Base-by-base conservation (phyloP, 92 coral and sea anemone genomes). In the Chrysogorgia sp. region DNA sequence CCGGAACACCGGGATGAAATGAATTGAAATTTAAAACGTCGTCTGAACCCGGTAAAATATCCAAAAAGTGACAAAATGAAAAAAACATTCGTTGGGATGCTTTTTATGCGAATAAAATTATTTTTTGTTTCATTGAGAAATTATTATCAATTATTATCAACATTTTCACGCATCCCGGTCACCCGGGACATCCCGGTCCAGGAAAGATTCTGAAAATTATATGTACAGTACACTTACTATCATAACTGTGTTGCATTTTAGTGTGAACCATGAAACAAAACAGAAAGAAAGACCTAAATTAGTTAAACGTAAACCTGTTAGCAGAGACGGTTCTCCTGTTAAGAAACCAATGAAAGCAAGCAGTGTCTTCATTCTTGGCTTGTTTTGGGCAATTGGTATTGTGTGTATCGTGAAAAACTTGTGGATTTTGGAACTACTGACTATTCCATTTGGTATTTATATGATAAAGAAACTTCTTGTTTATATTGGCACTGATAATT, bases 371-470 rank as follows among this genome's bases (percentile, higher is more conserved):
- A 88, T 96, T 78, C 63, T 87, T 58, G 99, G 90, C 61, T 87
- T 96, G 10, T 80, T 91, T 67, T 96, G 99, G 99, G 97, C 87
- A 25, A 96, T 96, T 86, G 64, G 92, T 28, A 62, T 96, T 7
- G 83, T 82, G 17, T 85, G 97, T 45, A 83, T 96, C 4, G 84
- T 90, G 87, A 88, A 91, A 29, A 88, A 96, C 67, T 71, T 81
- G 53, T 88, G 91, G 92, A 65, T 89, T 41, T 66, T 96, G 43
- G 82, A 91, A 80, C 84, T 91, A 10, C 57, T 96, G 20, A 81
- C 96, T 14, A 83, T 96, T 72, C 99, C 99, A 22, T 57, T 92
- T 29, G 87, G 76, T 19, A 85, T 91, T 71, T 96, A 89, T 79
- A 72, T 84, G 41, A 49, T 96, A 21, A 96, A 96, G 63, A 65